Evolutionary conservation across 1,140 invertebrate species (phyloP).

Genomic region (Ylistrum balloti): DNA sequence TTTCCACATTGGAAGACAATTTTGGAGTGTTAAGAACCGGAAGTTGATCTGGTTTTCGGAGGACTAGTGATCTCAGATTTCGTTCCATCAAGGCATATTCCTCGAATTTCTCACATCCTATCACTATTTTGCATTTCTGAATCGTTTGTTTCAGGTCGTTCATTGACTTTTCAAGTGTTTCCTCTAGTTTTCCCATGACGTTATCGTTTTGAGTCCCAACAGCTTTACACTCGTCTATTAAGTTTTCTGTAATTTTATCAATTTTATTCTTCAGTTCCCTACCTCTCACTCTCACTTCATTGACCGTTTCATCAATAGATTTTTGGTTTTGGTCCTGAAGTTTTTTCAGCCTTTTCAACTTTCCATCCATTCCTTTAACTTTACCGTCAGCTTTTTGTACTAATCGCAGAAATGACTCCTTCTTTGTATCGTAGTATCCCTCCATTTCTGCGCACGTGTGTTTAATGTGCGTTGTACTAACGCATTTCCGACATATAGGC

Average conservation of each 20-base stretch:
- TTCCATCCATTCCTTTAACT: background rate
- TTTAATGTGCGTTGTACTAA: background rate
- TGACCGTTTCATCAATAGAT: background rate
- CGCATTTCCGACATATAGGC: constrained; percentile 18
- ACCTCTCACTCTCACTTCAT: background rate
- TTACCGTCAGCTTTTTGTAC: background rate
- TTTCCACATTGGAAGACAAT: background rate
- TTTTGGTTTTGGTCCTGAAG: background rate
- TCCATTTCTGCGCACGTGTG: constrained; percentile 32
- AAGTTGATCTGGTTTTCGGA: background rate
- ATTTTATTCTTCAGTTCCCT: background rate
- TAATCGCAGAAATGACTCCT: background rate
- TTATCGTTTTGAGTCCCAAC: background rate
- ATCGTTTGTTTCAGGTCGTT: background rate
- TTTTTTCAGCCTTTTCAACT: background rate
- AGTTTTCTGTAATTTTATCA: background rate
- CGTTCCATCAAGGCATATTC: constrained; percentile 25
- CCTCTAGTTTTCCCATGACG: background rate
- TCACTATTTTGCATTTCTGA: background rate
- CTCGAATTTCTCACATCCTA: constrained; percentile 22
- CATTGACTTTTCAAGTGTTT: constrained; percentile 8
- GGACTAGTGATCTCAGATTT: background rate
- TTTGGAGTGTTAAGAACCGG: constrained; percentile 2
- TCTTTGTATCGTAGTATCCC: constrained; percentile 15
- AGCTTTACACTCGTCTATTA: background rate